These are phyloP conservation scores for Drosophila ironensis DNA, from an alignment of 1,140 invertebrate genomes.

Conservation along the genomic window DNA sequence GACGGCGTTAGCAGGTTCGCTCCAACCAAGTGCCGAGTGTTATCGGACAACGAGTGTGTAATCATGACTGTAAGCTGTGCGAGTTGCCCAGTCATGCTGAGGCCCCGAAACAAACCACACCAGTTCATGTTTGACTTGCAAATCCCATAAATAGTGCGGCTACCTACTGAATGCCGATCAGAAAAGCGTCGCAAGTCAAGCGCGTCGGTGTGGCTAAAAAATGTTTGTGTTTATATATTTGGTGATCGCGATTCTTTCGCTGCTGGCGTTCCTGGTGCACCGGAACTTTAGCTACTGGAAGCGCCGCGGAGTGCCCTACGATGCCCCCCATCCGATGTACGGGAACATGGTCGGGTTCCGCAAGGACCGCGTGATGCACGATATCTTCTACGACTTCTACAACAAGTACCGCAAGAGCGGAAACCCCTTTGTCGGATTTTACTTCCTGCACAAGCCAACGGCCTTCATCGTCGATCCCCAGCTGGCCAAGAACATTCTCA, in stretches of 20 bases:
- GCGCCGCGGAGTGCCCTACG: constrained; percentile 78
- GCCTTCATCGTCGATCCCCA: constrained; percentile 51
- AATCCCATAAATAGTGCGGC: constrained; percentile 7
- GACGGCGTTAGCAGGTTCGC: too few species aligned
- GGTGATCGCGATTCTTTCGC: constrained; percentile 35
- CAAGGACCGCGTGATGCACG: constrained; percentile 18
- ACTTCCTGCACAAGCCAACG: constrained; percentile 35
- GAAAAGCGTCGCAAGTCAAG: neutral
- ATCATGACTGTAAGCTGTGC: constrained; percentile 11
- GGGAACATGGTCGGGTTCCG: constrained; percentile 74
- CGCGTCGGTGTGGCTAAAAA: neutral
- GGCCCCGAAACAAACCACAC: neutral
- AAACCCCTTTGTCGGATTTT: constrained; percentile 61
- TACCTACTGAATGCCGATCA: neutral
- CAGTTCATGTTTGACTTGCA: neutral
- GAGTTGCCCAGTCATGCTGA: constrained; percentile 11
- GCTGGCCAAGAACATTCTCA: constrained; percentile 83
- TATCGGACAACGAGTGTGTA: constrained; percentile 2
- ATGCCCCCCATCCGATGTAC: constrained; percentile 67
- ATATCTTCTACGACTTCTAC: constrained; percentile 33
- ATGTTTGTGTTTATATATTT: constrained; percentile 51
- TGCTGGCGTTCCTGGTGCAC: constrained; percentile 40
- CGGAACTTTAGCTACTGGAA: constrained; percentile 80
- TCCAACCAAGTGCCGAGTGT: neutral
- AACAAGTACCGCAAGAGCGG: constrained; percentile 56